Base-by-base conservation (phyloP, 2,888 invertebrate species). In the Gymnoscelis rufifasciata region DNA sequence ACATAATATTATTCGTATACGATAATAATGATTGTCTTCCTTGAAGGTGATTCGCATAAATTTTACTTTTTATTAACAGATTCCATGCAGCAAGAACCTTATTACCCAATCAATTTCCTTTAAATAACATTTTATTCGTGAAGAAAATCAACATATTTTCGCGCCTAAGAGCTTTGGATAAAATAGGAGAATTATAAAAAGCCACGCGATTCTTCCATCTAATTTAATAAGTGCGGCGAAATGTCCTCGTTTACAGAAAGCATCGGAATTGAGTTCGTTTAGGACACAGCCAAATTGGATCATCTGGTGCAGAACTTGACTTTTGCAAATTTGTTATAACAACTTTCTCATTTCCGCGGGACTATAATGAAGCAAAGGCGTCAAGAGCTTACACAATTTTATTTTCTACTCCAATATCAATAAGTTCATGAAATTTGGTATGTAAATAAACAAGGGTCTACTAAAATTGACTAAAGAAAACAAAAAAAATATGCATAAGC, bases 201-300 rank as follows among this genome's bases (percentile, higher is more conserved):
- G 37, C 36, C 46, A 41, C 38, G 24, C 54, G 52, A 51, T 47
- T 57, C 47, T 48, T 56, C 44, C 44, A 54, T 56, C 61, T 67
- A 67, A 68, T 68, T 63, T 64, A 62, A 62, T 64, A 69, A 68
- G 65, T 56, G 60, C 43, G 52, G 46, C 51, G 41, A 50, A 54
- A 52, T 57, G 62, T 57, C 54, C 56, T 51, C 58, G 54, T 54
- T 65, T 68, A 62, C 58, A 62, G 60, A 52, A 38, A 13, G 56
- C 51, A 64, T 72, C 64, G 61, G 59, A 27, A 35, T 11, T 35
- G 19, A 35, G 10, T 10, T 35, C 35, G n/a, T 23, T 35, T 11
- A 35, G 7, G 37, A 13, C 37, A 13, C 38, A 38, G 13, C 1
- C 27, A 15, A 14, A 14, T 27, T 38, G 12, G 12, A 26, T 37